A percentile compares a stretch with the other conserved stretches of the same genome.
Conservation (phyloP, 2,113 vertebrate species). For the Daphoenositta chrysoptera region DNA sequence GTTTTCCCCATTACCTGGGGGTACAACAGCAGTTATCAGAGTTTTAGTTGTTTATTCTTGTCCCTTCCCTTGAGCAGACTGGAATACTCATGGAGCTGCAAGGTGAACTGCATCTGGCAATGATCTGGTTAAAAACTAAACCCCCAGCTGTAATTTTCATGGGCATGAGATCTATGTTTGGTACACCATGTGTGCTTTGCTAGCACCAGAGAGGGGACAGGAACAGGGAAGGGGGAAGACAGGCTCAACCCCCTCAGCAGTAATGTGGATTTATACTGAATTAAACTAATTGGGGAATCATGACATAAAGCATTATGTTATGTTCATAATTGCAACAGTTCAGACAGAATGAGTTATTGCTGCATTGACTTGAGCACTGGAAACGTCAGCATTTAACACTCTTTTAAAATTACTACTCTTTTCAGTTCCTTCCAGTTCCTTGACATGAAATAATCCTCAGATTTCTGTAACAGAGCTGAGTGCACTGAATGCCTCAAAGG, state of each 20-base stretch:
- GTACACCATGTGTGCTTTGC: neutral
- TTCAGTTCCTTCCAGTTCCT: neutral
- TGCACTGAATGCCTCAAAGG: neutral
- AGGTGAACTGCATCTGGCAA: neutral
- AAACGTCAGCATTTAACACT: neutral
- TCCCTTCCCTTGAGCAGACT: neutral
- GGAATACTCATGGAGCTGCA: neutral
- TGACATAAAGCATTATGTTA: neutral
- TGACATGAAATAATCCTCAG: neutral
- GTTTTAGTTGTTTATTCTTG: neutral
- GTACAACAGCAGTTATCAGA: neutral
- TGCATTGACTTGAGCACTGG: neutral
- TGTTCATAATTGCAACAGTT: neutral
- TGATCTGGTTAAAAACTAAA: neutral
- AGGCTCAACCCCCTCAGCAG: neutral
- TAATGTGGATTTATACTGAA: neutral
- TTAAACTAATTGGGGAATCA: neutral
- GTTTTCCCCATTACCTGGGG: neutral
- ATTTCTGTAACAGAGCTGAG: neutral
- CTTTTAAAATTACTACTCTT: neutral
- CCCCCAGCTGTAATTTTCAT: neutral
- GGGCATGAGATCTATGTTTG: neutral
- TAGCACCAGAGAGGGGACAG: neutral
- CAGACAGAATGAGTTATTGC: neutral
- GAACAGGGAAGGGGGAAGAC: neutral